Evolutionary conservation across 2,797 vertebrate genomes (phyloP), one percentile per base, ranked within the genome.

Genomic region (Echeneis naucrates): DNA sequence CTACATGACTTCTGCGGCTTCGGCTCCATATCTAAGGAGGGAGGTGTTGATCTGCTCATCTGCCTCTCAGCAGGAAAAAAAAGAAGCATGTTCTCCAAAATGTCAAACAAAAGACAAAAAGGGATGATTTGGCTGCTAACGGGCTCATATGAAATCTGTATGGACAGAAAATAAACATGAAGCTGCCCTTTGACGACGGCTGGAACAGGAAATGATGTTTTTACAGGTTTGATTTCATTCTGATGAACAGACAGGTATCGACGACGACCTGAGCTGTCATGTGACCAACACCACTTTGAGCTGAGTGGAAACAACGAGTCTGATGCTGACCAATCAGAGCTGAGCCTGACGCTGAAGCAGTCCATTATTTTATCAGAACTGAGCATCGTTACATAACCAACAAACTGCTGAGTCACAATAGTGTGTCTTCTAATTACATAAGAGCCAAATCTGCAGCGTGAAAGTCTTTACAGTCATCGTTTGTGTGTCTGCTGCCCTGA

Each of bases 381-480:
- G n/a, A n/a, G n/a, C n/a, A 37, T 75, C 67, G 89, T 92, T 88
- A 88, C 66, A 83, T 81, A 86, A 93, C 78, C 58, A 83, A 78
- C 63, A 54, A 83, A 66, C 45, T 61, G 65, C 66, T 79, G 67
- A 32, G 38, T 64, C 57, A 47, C 33, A 47, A 30, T 9, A 61
- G 27, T 47, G 16, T 57, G 30, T 47, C 37, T 50, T 72, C 24
- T 38, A n/a, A 16, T 85, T 81, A 65, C 48, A 42, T 57, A 67
- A 78, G 32, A 17, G 8, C 11, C 12, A 51, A 24, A 70, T 27
- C 45, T 8, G 61, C 14, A 24, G 27, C 64, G 51, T 51, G 26
- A 50, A 75, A 67, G 50, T 32, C 42, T n/a, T n/a, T n/a, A n/a
- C n/a, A n/a, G n/a, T n/a, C n/a, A n/a, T n/a, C n/a, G n/a, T n/a